Conservation (phyloP, 2,888 invertebrate genomes). For the Heliconius hortense region DNA sequence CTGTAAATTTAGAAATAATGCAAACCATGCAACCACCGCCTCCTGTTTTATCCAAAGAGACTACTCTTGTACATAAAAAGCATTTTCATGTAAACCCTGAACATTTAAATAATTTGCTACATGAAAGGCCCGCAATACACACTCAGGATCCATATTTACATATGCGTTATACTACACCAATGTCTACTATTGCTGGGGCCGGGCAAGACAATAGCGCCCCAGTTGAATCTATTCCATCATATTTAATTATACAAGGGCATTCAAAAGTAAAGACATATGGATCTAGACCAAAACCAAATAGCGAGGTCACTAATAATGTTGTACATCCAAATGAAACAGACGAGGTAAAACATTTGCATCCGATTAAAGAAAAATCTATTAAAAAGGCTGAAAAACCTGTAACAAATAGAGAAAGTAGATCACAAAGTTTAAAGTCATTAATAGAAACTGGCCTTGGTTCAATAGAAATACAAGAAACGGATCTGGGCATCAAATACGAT, state of each 20-base stretch:
- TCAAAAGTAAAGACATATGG: slow-evolving; percentile 93
- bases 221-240: slow-evolving; percentile 83
- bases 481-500: slow-evolving; percentile 81
- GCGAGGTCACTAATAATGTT: slow-evolving; percentile 75
- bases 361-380: slow-evolving; percentile 61
- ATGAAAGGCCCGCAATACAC: slow-evolving; percentile 52
- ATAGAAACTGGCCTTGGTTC: slow-evolving; percentile 73
- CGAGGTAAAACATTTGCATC: slow-evolving; percentile 83
- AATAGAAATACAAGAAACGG: slow-evolving; percentile 81
- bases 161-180: slow-evolving; percentile 75
- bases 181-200: slow-evolving; percentile 75
- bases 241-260: slow-evolving; percentile 91
- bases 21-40: slow-evolving; percentile 84
- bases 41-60: slow-evolving; percentile 54
- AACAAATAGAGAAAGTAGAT: slow-evolving; percentile 57
- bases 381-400: slow-evolving; percentile 60
- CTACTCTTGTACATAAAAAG: slow-evolving; percentile 50
- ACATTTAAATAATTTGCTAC: slow-evolving; percentile 49
- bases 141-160: slow-evolving; percentile 73
- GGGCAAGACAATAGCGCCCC: slow-evolving; percentile 54
- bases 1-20: slow-evolving; percentile 76
- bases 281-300: slow-evolving; percentile 74
- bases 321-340: slow-evolving; percentile 75
- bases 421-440: slow-evolving; percentile 67
- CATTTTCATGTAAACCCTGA: slow-evolving; percentile 57